Base-by-base conservation (phyloP, 2,797 vertebrate species). In the Melanotaenia trifasciata region DNA sequence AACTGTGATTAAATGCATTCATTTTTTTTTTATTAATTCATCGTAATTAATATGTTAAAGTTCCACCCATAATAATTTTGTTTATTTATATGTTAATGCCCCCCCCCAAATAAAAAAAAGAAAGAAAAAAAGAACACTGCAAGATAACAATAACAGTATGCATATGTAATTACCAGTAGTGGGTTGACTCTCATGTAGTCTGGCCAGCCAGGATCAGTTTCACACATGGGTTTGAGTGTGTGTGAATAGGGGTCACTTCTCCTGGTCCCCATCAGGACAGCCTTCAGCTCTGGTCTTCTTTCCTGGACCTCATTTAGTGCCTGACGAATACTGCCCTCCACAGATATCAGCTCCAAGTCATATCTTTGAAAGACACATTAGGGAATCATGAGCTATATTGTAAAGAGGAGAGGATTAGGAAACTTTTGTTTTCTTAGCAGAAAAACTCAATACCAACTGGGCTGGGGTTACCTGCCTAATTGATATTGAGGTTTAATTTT, bases 181-280 rank as follows among this genome's bases (percentile, higher is more conserved):
- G 98, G 97, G 91, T 96, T 99, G 79, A 99, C 92, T 30, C 98
- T 94, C 96, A 98, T 96, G 91, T 97, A 98, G 0, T 84, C 70
- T 0, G 98, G 98, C 98, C 98, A 99, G 87, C 90, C 94, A 0
- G 96, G 94, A 90, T 99, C 98, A 0, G 98, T 99, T 73, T 90
- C 84, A 70, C 96, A 97, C 93, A 96, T 93, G 18, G 95, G 82
- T 0, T 90, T 90, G 63, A 99, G 95, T 0, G 95, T 95, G 67
- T 93, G 59, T 0, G 98, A 99, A 84, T 97, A 98, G 4, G 98
- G 98, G 87, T 99, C 98, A 0, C 94, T 98, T 18, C 95, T 94
- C 11, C 98, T 94, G 0, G 98, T 99, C 0, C 98, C 98, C 98
- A 99, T 99, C 70, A 99, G 89, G 2, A 99, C 95, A 0, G 97